Base-by-base conservation (phyloP, 2,888 invertebrate genomes). In the Cryptophagus acutangulus region DNA sequence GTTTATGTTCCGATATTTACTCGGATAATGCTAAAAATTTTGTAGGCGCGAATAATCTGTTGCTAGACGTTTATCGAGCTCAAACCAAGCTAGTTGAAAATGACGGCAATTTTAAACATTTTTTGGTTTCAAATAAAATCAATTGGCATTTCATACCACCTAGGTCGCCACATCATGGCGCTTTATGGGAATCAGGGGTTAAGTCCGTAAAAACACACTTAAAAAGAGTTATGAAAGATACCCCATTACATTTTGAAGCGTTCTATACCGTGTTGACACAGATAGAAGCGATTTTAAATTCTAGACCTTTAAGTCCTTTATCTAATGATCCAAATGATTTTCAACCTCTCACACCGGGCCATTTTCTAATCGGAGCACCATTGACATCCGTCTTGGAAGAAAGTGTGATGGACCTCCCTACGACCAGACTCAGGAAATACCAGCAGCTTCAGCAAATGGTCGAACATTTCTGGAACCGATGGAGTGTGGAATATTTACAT, bases 201-300 rank as follows among this genome's bases (percentile, higher is more conserved):
- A n/a, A n/a, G n/a, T n/a, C n/a, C n/a, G n/a, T n/a, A n/a, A n/a
- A n/a, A n/a, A n/a, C n/a, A n/a, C n/a, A n/a, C n/a, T n/a, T n/a
- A n/a, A n/a, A n/a, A n/a, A n/a, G n/a, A n/a, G n/a, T n/a, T n/a
- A n/a, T n/a, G n/a, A n/a, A n/a, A n/a, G n/a, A n/a, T n/a, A n/a
- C n/a, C n/a, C n/a, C n/a, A n/a, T n/a, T n/a, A n/a, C n/a, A n/a
- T n/a, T n/a, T n/a, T n/a, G 53, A 58, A 36, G 53, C 61, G 33
- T 45, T 61, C 15, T 24, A 34, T 10, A 59, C 58, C 1, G 12
- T 57, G 1, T 10, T 52, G 3, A 38, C 38, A n/a, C 51, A 57
- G 36, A 52, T 58, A 12, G 55, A 57, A 35, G 51, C 55, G 1
- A 38, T 49, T 9, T 25, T 60, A n/a, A 61, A 62, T 40, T 58